Percentiles rank a stretch among this genome's conserved stretches.
Conservation (phyloP, 1,140 invertebrate genomes). For the Orchestia grillus region DNA sequence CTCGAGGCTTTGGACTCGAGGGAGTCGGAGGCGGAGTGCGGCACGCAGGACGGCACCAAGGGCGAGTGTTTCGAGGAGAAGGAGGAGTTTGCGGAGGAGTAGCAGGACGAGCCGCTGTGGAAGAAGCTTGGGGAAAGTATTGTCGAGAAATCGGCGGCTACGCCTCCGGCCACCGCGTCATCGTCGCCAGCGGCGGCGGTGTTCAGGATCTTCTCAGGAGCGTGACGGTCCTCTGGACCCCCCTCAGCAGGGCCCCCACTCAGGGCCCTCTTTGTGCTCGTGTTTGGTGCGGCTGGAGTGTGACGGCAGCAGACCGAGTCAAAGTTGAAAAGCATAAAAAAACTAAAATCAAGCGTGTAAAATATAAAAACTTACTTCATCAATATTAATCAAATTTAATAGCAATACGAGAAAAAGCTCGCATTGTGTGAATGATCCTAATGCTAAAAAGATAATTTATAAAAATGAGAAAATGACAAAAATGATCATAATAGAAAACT, state of each 20-base stretch:
- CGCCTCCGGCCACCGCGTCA: neutral
- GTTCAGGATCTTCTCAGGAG: constrained; percentile 22
- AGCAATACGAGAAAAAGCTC: neutral
- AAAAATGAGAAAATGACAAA: neutral
- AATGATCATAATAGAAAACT: neutral
- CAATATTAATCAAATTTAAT: neutral
- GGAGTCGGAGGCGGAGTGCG: neutral
- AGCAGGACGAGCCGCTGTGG: neutral
- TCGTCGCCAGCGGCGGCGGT: neutral
- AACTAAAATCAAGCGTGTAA: neutral
- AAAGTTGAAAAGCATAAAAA: neutral
- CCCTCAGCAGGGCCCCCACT: neutral
- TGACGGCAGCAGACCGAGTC: neutral
- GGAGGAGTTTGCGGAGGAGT: neutral
- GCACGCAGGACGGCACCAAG: neutral
- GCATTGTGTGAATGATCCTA: neutral
- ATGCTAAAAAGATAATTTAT: neutral
- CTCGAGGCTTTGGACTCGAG: constrained; percentile 39
- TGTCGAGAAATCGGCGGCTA: neutral
- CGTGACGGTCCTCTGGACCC: neutral
- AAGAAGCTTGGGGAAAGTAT: neutral
- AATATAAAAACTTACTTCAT: neutral
- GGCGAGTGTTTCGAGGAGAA: neutral
- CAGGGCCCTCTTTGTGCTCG: neutral
- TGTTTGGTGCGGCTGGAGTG: neutral